Evolutionary conservation across 2,888 invertebrate genomes (phyloP).

Genomic region (Odontocerum albicorne): DNA sequence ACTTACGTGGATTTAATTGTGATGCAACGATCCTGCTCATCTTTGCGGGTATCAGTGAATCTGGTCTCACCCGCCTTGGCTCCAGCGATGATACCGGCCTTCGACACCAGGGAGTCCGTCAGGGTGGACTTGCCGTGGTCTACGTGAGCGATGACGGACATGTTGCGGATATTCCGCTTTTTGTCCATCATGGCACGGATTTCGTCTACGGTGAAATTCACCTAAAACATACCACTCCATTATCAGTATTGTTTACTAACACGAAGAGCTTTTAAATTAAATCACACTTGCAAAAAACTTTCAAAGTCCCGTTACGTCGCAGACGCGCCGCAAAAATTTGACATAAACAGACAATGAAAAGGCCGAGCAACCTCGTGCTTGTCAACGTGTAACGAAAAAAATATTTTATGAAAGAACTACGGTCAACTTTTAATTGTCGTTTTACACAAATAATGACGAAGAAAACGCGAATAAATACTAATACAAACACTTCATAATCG

Average conservation of each 20-base stretch:
- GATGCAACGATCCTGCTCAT: conserved; percentile 99
- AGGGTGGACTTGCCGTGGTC: conserved; percentile 99
- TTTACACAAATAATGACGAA: background rate
- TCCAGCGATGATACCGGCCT: conserved; percentile 99
- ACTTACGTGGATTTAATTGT: conserved; percentile 99
- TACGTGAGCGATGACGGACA: conserved; percentile 99
- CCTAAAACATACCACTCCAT: conserved; percentile 59
- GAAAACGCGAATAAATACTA: background rate
- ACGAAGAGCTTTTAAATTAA: too few species aligned
- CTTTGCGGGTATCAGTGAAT: conserved; percentile 99
- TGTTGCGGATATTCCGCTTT: conserved; percentile 99
- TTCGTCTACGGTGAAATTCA: conserved; percentile 99
- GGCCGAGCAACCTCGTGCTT: conserved; percentile 23
- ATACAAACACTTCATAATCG: conserved; percentile 10
- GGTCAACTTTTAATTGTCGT: too few species aligned
- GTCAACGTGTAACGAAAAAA: conserved; percentile 21
- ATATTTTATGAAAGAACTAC: background rate
- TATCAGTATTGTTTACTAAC: too few species aligned
- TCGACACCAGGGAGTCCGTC: conserved; percentile 98
- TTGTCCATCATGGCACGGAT: conserved; percentile 99
- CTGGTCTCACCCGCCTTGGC: conserved; percentile 98
- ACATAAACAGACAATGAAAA: conserved; percentile 22
- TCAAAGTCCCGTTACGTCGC: too few species aligned
- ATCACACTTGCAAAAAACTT: too few species aligned
- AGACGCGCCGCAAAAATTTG: conserved; percentile 22